Evolutionary conservation across 2,888 invertebrate species (phyloP), one percentile per base, ranked within the genome.

Genomic region (Drosophila nr. medialis): DNA sequence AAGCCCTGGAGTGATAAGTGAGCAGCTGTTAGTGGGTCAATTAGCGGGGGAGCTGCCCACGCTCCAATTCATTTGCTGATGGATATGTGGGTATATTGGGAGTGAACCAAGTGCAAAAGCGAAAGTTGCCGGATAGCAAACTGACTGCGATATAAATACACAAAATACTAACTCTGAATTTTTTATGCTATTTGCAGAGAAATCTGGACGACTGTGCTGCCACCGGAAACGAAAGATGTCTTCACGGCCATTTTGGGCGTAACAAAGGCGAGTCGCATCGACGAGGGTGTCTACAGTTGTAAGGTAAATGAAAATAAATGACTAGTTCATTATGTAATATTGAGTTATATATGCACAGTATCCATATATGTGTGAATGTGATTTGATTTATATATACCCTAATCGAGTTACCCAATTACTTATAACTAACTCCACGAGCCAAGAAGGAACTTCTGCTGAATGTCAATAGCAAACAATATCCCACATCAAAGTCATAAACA

Each of bases 211-310:
- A 94, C 95, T 11, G 91, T 94, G 38, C 91, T 94, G 55, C 93
- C 93, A 64, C 93, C 93, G 40, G 93, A 93, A 75, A 89, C 86
- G 0, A 92, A 87, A 87, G 92, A 90, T 91, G 92, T 90, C 74
- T 94, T 82, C 91, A 96, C 96, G 83, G 96, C 96, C 0, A 94
- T 96, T 40, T 93, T 97, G 75, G 96, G 95, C 0, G 94, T 97
- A 63, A 95, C 95, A 18, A 95, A 95, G 75, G 96, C 96, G 0
- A 95, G 95, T 70, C 93, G 94, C 29, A 94, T 95, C 40, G 97
- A 98, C 89, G 95, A 95, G 29, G 97, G 97, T 24, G 94, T 95
- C 66, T 97, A 97, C 94, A 96, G 96, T 4, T 97, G 98, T 91
- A 95, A 96, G 89, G 96, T 93, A 21, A 72, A 68, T 72, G 15